Conservation (phyloP, 2,113 vertebrate species). For the Thinocorus orbignyianus region DNA sequence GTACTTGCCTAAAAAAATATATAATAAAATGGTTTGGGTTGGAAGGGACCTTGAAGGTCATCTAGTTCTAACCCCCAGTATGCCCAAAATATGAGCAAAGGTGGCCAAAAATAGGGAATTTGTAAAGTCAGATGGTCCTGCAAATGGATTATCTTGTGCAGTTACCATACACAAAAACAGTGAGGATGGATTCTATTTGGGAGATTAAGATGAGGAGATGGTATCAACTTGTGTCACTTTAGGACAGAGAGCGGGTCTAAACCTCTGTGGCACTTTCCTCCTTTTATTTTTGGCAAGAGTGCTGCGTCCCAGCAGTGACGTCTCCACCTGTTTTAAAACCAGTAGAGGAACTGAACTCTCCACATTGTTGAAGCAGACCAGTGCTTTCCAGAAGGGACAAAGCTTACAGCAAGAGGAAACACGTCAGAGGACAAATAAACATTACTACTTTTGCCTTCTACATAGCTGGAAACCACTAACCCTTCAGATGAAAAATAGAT, state of each 20-base stretch:
- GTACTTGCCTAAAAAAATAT: not conserved
- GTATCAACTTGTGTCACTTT: not conserved
- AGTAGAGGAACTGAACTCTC: not conserved
- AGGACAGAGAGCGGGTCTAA: not conserved
- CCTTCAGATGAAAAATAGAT: constrained; percentile 4
- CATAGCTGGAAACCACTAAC: not conserved
- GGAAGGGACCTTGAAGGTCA: too few species aligned
- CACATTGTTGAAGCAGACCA: not conserved
- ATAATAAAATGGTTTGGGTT: too few species aligned
- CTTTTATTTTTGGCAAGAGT: not conserved
- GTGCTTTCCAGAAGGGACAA: not conserved
- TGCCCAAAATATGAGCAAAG: not conserved
- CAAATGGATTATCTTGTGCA: not conserved
- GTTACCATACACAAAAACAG: not conserved
- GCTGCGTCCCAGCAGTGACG: not conserved
- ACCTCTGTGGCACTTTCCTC: not conserved
- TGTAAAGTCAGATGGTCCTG: not conserved
- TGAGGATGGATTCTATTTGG: not conserved
- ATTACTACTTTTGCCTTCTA: not conserved
- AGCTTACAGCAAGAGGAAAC: not conserved
- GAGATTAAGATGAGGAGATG: not conserved
- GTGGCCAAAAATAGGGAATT: not conserved
- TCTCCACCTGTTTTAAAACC: not conserved
- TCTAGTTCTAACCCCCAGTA: too few species aligned
- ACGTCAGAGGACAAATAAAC: constrained; percentile 1